Evolutionary conservation across 2,113 vertebrate genomes (phyloP), one percentile per base, ranked within the genome.

Genomic region (Syngnathoides biaculeatus): DNA sequence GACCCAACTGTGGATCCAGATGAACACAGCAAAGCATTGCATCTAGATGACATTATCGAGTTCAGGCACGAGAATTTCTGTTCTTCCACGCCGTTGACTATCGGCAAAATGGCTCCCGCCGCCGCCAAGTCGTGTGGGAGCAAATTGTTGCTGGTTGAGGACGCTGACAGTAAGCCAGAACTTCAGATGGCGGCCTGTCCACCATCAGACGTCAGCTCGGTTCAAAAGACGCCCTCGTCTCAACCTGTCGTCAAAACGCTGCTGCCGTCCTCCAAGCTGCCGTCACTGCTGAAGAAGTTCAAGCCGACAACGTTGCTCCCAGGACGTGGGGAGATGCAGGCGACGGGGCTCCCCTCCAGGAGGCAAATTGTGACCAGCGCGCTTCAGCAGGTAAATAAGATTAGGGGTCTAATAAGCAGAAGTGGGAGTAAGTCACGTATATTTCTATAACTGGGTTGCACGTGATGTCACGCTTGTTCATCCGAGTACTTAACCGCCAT

Each of bases 1-100:
- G 58, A 61, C 38, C 74, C 53, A 9, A 67, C 59, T 56, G 20
- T 70, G 5, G 64, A 64, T 24, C 0, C 7, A 26, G 11, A 15
- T 0, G 68, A 64, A 22, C 61, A 48, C 39, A 55, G 42, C 69
- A 83, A 79, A n/a, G n/a, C 24, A 0, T 86, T 88, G 17, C 47
- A 71, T 62, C 66, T 79, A 50, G 84, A 89, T 56, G 83, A 88
- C 19, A 48, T 72, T 3, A 20, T 87, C 0, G 84, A 88, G 64
- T 74, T 84, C 15, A 77, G 12, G 40, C 11, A 5, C 11, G 71
- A 71, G 5, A 8, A 12, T 8, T 39, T 78, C 50, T 15, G 71
- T 12, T 81, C 85, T 6, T 89, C 88, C 11, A 89, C 86, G 0
- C 88, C 86, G 11, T 84, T 89, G 81, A 8, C 55, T 0, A 55